A percentile compares a stretch with the other conserved stretches of the same genome.
phyloP scores from a whole-genome alignment of 2,888 invertebrate species.

The Toxonevra muliebris region DNA sequence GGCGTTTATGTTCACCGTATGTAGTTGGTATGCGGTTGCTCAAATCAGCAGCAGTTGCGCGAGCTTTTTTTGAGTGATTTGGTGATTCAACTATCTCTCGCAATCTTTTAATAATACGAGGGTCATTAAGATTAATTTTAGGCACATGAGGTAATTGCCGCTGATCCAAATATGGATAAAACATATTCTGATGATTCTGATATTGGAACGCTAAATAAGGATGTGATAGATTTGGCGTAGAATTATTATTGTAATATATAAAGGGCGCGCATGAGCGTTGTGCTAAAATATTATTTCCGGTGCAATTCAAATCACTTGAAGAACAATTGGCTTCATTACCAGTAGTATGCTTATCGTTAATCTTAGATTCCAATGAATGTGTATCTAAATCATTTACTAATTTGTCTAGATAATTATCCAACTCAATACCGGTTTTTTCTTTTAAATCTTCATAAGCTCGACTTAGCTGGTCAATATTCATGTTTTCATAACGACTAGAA shows the following conservation, averaged over 20 bases:
- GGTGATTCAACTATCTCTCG: conserved; percentile 33
- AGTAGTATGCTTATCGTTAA: not conserved
- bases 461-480: conserved; percentile 19
- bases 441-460: conserved; percentile 15
- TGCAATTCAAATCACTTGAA: too few relatives aligned
- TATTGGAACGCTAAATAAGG: too few relatives aligned
- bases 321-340: not conserved
- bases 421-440: conserved; percentile 17
- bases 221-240: not conserved
- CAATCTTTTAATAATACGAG: conserved; percentile 37
- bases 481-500: conserved; percentile 17
- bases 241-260: not conserved
- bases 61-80: conserved; percentile 5
- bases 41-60: conserved; percentile 1
- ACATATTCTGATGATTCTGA: too few relatives aligned
- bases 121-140: conserved; percentile 39
- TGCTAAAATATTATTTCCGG: not conserved
- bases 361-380: not conserved
- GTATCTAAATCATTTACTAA: not conserved
- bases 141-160: not conserved
- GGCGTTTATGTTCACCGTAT: conserved; percentile 42
- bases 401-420: not conserved
- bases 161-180: too few relatives aligned
- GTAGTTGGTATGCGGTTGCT: conserved; percentile 10
- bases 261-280: not conserved